Percentiles rank a stretch among this genome's conserved stretches.
These are phyloP conservation scores for Molossus alvarezi DNA, from an alignment of 2,797 vertebrate species.

Conservation along the genomic window DNA sequence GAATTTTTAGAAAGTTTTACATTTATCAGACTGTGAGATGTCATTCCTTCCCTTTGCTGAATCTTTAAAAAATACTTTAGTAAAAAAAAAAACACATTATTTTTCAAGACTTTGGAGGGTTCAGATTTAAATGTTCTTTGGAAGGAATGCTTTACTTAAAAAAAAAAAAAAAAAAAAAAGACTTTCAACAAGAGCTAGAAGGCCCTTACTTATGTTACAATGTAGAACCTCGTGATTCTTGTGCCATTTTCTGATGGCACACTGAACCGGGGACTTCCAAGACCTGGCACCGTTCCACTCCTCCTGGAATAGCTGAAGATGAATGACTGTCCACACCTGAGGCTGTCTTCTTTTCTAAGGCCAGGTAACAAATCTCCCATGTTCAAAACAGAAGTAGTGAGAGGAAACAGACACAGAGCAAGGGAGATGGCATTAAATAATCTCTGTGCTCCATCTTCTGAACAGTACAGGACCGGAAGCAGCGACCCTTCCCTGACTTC, in stretches of 20 bases:
- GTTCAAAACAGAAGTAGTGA: background rate
- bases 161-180: background rate
- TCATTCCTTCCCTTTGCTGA: slow-evolving; percentile 36
- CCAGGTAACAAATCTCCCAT: background rate
- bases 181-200: slow-evolving; percentile 12
- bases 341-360: slow-evolving; percentile 39
- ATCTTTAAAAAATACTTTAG: slow-evolving; percentile 47
- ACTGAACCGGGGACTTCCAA: background rate
- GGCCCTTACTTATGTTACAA: background rate
- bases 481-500: slow-evolving; percentile 8
- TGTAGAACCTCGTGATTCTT: background rate
- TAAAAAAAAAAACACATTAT: background rate
- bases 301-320: slow-evolving; percentile 33
- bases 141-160: slow-evolving; percentile 11
- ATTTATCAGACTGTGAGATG: background rate
- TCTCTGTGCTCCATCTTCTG: background rate
- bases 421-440: slow-evolving; percentile 39
- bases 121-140: slow-evolving; percentile 63
- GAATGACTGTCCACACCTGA: background rate
- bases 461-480: background rate
- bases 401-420: background rate
- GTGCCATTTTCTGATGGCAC: background rate
- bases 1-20: slow-evolving; percentile 10
- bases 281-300: background rate
- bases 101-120: slow-evolving; percentile 51